Evolutionary conservation across 2,113 vertebrate genomes (phyloP), one percentile per base, ranked within the genome.

Genomic region (Camelus bactrianus): DNA sequence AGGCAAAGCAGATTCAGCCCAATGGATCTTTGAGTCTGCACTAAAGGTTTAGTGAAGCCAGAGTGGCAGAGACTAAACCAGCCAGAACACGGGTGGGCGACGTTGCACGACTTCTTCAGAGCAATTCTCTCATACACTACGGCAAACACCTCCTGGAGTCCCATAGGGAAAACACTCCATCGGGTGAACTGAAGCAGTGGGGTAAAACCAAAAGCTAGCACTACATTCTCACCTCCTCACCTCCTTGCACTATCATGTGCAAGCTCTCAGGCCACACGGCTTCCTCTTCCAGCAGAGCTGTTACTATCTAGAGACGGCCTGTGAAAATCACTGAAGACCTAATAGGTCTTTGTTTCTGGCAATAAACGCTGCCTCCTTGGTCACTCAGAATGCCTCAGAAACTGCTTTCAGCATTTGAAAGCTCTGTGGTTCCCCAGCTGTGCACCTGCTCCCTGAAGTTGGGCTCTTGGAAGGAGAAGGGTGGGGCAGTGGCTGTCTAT

Each of bases 1-100:
- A 95, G 19, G 14, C 67, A 94, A 87, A 86, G 67, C 58, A 73
- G 50, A 85, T 35, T 84, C 92, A 90, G 69, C 17, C 42, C 73
- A 62, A 22, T 4, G 28, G 54, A 70, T 28, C 16, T 65, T 42
- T 65, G 10, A 30, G 10, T 46, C 91, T 81, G 30, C 2, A 46
- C n/a, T 60, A 46, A 52, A 64, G 81, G 80, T 48, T 56, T 84
- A n/a, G 22, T 35, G 46, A 93, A 35, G 38, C 32, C 54, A 46
- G 76, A 81, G 28, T 26, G 6, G n/a, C 28, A 38, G 76, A 72
- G 20, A 30, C 28, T 82, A 28, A 92, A 83, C 64, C 64, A 89
- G 62, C 28, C 72, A 62, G 94, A 79, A 67, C n/a, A 24, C 0
- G 3, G 48, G 65, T 38, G 24, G 48, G 65, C 48, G 24, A 46